Percentiles rank a stretch among this genome's conserved stretches.
Conservation (phyloP, 2,113 vertebrate species). For the Oxygymnocypris stewartii region DNA sequence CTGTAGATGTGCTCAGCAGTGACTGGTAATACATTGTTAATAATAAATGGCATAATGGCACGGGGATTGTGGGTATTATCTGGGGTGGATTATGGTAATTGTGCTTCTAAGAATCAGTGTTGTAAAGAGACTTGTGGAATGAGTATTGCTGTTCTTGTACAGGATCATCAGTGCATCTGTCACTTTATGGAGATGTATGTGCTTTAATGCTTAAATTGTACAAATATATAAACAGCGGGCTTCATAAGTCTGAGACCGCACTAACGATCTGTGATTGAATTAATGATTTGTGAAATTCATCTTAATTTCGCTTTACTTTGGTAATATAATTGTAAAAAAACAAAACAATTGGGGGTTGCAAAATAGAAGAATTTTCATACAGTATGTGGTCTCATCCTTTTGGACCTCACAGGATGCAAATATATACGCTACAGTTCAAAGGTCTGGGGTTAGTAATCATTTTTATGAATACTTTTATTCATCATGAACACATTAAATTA, state of each 20-base stretch:
- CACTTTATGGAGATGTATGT: constrained; percentile 20
- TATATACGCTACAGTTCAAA: not conserved
- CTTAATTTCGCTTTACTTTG: not conserved
- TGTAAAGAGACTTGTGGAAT: constrained; percentile 28
- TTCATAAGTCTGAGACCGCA: not conserved
- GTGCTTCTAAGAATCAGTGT: constrained; percentile 30
- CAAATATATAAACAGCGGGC: not conserved
- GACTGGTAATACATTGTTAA: not conserved
- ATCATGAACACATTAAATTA: not conserved
- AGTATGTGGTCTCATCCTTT: not conserved
- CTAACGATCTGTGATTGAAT: not conserved
- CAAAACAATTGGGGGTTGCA: too few relatives aligned
- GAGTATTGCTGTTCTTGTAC: constrained; percentile 24
- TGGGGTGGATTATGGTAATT: constrained; percentile 12
- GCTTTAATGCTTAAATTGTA: constrained; percentile 28
- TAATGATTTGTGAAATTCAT: not conserved
- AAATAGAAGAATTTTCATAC: not conserved
- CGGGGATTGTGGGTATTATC: constrained; percentile 28
- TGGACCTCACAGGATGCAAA: not conserved
- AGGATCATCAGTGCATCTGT: constrained; percentile 20
- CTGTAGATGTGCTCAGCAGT: constrained; percentile 1
- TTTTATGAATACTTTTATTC: not conserved
- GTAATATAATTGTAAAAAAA: not conserved
- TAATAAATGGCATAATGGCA: constrained; percentile 1
- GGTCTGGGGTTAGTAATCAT: not conserved